Conservation (phyloP, 2,113 vertebrate genomes). For the Spizaetus ornatus region DNA sequence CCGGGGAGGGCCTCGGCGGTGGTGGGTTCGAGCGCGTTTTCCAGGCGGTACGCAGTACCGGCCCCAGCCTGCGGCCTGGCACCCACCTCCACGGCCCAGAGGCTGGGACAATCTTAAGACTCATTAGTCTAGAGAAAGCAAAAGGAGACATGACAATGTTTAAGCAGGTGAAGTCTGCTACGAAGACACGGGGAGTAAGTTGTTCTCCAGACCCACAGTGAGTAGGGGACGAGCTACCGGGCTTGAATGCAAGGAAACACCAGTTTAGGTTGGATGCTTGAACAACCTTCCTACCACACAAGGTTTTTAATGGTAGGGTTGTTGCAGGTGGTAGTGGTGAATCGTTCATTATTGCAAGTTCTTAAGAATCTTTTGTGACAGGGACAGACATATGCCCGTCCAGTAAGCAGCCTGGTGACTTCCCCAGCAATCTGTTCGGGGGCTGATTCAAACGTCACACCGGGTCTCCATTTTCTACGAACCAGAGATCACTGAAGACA, state of each 20-base stretch:
- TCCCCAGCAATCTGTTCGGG: not conserved
- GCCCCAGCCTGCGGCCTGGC: not conserved
- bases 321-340: not conserved
- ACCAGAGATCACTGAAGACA: not conserved
- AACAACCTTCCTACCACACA: not conserved
- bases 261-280: not conserved
- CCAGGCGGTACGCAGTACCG: not conserved
- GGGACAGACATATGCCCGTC: not conserved
- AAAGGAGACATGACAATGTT: not conserved
- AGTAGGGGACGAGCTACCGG: not conserved
- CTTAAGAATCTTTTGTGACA: not conserved
- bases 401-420: not conserved
- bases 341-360: not conserved
- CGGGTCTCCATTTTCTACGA: not conserved
- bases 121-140: not conserved
- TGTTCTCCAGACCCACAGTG: not conserved
- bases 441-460: not conserved
- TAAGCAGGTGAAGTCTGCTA: not conserved
- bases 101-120: no score
- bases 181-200: not conserved
- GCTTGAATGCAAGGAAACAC: not conserved
- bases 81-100: not conserved
- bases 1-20: not conserved
- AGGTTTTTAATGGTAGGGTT: not conserved
- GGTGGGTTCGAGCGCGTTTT: not conserved